Evolutionary conservation across 2,888 invertebrate species (phyloP), one percentile per base, ranked within the genome.

Genomic region (Eristalis arbustorum): DNA sequence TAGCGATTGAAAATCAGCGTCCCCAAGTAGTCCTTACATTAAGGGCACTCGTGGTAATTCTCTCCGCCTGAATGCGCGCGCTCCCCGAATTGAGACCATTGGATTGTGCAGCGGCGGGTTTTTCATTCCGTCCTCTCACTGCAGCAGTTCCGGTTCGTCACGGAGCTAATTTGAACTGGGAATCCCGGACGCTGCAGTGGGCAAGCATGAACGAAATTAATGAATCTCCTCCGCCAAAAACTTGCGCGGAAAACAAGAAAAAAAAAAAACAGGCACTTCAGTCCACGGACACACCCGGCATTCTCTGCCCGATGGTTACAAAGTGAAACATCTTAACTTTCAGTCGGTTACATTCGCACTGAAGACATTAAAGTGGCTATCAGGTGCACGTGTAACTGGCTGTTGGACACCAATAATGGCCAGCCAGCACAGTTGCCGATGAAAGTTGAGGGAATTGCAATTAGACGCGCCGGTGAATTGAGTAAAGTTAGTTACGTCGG

Each of bases 1-100:
- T 87, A 3, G 14, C 75, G 75, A 87, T 87, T 87, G 87, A 87
- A 87, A 87, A 68, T 78, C 78, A 82, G 72, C 75, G 72, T 87
- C 87, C 83, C 83, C 42, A 83, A 87, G 83, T 79, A 75, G 75
- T 83, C 83, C 75, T 83, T 87, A 87, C 83, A 78, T 83, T 72
- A 82, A 87, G 75, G 59, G 71, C 49, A 83, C 87, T 87, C 78
- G 59, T 72, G 75, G 74, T 87, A 72, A 72, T 79, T 74, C 66
- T 67, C 37, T 69, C 57, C 57, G 23, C 63, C 68, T 69, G 49
- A 76, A 37, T 68, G 63, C 67, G 22, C 42, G 31, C 25, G 25
- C 25, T 1, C 1, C 49, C 49, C 76, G n/a, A 72, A 80, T 72
- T 28, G 14, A 66, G 71, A 66, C 61, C 74, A 69, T 31, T 64